phyloP scores from a whole-genome alignment of 2,797 vertebrate genomes.

The Cynopterus sphinx region DNA sequence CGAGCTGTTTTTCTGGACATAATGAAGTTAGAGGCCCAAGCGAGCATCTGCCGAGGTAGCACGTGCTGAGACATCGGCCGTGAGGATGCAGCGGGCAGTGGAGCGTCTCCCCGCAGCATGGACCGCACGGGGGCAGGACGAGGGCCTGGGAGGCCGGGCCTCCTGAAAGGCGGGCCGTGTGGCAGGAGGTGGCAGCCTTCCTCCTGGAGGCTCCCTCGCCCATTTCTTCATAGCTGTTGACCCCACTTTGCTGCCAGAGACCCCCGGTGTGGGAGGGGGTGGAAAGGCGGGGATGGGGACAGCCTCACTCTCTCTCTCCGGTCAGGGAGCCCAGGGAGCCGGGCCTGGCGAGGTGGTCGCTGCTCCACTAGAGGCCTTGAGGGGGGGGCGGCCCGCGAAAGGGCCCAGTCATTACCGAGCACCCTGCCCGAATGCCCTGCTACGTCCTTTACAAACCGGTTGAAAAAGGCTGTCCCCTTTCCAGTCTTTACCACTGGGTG shows the following conservation, averaged over 20 bases:
- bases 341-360: neutral
- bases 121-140: accelerated
- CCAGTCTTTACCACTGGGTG: neutral
- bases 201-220: neutral
- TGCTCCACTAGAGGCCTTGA: neutral
- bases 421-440: neutral
- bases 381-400: neutral
- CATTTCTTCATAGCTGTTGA: neutral
- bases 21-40: neutral
- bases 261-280: neutral
- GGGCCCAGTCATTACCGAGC: neutral
- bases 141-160: neutral
- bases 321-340: neutral
- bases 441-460: neutral
- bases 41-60: neutral
- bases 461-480: neutral
- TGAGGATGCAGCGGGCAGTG: neutral
- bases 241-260: neutral
- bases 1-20: neutral
- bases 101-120: neutral
- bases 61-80: neutral
- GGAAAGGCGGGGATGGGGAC: neutral
- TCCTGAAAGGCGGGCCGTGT: neutral
- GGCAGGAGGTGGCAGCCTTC: neutral
- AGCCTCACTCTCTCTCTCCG: neutral